Evolutionary conservation across 2,888 invertebrate genomes (phyloP), one percentile per base, ranked within the genome.

Genomic region (Harmothoe impar): DNA sequence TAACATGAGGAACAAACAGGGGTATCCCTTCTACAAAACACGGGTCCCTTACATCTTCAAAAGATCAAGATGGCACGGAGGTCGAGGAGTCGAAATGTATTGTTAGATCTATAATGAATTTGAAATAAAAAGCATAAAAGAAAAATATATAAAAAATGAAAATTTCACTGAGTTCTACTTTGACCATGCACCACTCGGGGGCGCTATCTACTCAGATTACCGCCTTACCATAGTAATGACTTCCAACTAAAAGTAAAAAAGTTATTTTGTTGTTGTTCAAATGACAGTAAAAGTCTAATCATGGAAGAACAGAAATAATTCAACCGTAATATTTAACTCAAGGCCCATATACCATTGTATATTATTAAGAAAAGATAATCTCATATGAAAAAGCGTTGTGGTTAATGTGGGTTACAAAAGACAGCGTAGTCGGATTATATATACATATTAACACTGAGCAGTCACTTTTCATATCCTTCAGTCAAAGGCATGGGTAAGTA

Each of bases 201-300:
- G 86, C 86, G 86, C 86, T 86, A 86, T 12, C 86, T 86, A 86
- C 86, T 12, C 54, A n/a, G 15, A 31, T n/a, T 15, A 31, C 20
- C 54, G 25, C 54, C 86, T 86, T 86, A 86, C 86, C 86, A 54
- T 86, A 54, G 54, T 86, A 86, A 54, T 86, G 86, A 86, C 29
- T 54, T 86, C 54, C 86, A 86, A 86, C 86, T 86, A 86, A 86
- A 86, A 86, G 25, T 86, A 86, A 86, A 86, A 86, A 29, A 86
- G 81, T 33, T 77, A 31, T 25, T 77, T 43, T 81, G 15, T 33
- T 33, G 33, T 81, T 81, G 81, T 35, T 35, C 20, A 43, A 72
- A 72, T 25, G 31, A 25, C 43, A 81, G 35, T 12, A 35, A 35
- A 25, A 35, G 43, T 33, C 43, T 35, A 7, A 43, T 7, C 43